Conservation (phyloP, 37 sponge, comb jelly and placozoan species). For the Hormiphora californensis region DNA sequence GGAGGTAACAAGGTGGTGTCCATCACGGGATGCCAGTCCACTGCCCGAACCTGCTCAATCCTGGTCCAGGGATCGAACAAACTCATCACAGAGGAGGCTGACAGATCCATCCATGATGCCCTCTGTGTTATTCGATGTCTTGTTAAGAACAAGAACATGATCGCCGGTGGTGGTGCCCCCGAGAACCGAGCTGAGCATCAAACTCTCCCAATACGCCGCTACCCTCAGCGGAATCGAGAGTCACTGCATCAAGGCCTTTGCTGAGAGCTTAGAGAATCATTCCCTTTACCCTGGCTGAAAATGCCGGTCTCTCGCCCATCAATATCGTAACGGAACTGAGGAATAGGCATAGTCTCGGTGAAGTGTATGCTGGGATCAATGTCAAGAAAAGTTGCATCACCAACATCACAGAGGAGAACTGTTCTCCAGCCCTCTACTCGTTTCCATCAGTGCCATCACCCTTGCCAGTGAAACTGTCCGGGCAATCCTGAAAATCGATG, state of each 20-base stretch:
- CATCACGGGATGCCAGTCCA: constrained; percentile 66
- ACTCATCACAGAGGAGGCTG: constrained; percentile 95
- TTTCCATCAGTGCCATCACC: constrained; percentile 83
- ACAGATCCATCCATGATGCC: constrained; percentile 95
- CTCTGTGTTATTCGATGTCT: constrained; percentile 96
- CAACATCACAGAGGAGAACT: constrained; percentile 92
- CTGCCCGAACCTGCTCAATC: constrained; percentile 73
- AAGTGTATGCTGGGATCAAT: constrained; percentile 88
- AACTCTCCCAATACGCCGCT: constrained; percentile 78
- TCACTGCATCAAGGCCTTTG: constrained; percentile 89
- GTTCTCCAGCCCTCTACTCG: constrained; percentile 65
- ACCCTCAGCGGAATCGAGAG: constrained; percentile 90
- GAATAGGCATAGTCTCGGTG: constrained; percentile 86
- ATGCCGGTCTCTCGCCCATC: constrained; percentile 94
- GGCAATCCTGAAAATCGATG: constrained; percentile 96
- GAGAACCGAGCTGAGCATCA: constrained; percentile 86
- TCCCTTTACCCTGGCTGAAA: constrained; percentile 95
- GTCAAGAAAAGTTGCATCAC: constrained; percentile 93
- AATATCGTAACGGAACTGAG: constrained; percentile 91
- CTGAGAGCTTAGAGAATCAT: constrained; percentile 95
- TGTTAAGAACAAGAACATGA: constrained; percentile 89
- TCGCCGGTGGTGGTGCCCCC: constrained; percentile 98
- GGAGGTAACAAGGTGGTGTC: constrained; percentile 77
- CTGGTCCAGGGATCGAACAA: constrained; percentile 94
- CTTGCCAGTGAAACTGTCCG: constrained; percentile 91